Base-by-base conservation (phyloP, 2,888 invertebrate species). In the Ophioninae sp. region DNA sequence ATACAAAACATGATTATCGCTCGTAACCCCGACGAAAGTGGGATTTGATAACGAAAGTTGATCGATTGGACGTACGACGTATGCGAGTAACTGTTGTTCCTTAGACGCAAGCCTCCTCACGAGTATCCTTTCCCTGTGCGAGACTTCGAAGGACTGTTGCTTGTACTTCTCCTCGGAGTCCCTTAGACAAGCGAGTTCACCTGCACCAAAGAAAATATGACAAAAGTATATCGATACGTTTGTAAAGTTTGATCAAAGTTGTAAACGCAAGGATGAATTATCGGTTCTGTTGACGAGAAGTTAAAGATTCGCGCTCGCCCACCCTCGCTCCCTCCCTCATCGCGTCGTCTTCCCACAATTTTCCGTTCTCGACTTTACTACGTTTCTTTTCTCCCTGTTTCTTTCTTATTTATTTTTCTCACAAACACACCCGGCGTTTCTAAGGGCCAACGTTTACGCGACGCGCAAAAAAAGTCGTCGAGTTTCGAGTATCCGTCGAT, bases 21-120 rank as follows among this genome's bases (percentile, higher is more conserved):
- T 59, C 20, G 20, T 13, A 13, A 17, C 6, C 17, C 17, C 2
- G 50, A 17, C 13, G 41, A 59, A 10, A 8, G 20, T 2, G 10
- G 21, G 59, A 7, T 39, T 0, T 0, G 6, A 37, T 5, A 7
- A 37, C 2, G 3, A 5, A 20, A 17, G 0, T 50, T 57, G 13
- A 69, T 50, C 17, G 13, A 69, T 70, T 64, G 8, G 21, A 95
- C 97, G 95, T 95, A 98, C 98, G 94, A 97, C 96, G 94, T 97
- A 98, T 94, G 99, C 98, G 93, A 99, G 98, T 93, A 98, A 96
- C 94, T 99, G 99, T 93, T 99, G 98, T 93, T 99, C 99, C 94
- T 99, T 99, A 87, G 97, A 97, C 84, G 98, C 97, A 87, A 99
- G 95, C 90, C 98, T 95, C 91, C 98, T 96, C 88, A 98, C 97